Evolutionary conservation across 2,888 invertebrate genomes (phyloP).

Genomic region (Amblyjoppa fuscipennis): DNA sequence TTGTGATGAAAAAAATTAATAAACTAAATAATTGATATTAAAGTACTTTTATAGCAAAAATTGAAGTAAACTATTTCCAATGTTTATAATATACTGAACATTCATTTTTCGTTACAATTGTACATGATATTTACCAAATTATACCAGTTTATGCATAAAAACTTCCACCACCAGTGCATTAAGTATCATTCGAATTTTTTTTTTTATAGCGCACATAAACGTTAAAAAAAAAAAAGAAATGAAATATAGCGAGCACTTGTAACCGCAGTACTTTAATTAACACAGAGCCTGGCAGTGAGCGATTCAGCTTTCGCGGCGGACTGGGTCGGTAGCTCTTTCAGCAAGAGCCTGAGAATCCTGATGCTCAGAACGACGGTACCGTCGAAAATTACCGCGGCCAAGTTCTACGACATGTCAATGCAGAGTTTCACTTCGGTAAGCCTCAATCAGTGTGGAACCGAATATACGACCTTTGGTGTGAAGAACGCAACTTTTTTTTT

Average conservation of each 20-base stretch:
- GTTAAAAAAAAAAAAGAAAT: not conserved
- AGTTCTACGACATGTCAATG: conserved; percentile 80
- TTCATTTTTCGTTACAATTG: too few species aligned
- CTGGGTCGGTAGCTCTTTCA: conserved; percentile 73
- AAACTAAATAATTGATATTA: too few species aligned
- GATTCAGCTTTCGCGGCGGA: conserved; percentile 74
- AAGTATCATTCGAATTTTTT: too few species aligned
- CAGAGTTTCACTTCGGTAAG: conserved; percentile 78
- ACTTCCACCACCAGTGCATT: too few species aligned
- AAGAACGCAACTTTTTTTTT: not conserved
- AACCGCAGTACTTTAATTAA: conserved; percentile 9
- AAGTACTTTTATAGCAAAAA: too few species aligned
- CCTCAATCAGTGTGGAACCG: not conserved
- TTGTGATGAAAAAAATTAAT: too few species aligned
- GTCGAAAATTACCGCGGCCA: conserved; percentile 79
- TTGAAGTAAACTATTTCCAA: too few species aligned
- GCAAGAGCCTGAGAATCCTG: conserved; percentile 73
- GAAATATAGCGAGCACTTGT: conserved; percentile 1
- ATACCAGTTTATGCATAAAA: too few species aligned
- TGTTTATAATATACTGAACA: too few species aligned
- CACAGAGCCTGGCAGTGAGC: conserved; percentile 76
- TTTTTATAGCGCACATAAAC: not conserved
- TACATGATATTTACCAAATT: too few species aligned
- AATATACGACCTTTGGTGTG: not conserved
- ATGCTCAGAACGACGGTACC: conserved; percentile 76